phyloP scores from a whole-genome alignment of 2,888 invertebrate genomes.

The Melanotus villosus region DNA sequence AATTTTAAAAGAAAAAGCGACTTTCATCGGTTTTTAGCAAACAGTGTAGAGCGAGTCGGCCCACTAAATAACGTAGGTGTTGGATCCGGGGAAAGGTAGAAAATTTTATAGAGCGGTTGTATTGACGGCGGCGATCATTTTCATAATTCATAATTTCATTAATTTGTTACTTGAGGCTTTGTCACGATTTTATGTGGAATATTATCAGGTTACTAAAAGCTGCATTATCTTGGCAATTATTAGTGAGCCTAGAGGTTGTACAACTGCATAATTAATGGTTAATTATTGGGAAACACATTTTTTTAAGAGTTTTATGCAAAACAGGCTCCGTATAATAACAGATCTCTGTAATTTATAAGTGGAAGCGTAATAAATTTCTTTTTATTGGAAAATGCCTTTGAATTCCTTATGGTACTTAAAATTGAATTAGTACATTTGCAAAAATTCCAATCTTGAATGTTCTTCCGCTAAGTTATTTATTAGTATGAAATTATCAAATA shows the following conservation, averaged over 20 bases:
- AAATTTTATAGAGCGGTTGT: conserved; percentile 57
- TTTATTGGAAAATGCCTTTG: conserved; percentile 12
- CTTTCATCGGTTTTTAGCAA: conserved; percentile 36
- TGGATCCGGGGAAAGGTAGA: conserved; percentile 13
- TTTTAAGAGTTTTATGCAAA: conserved; percentile 42
- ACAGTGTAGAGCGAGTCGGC: conserved; percentile 44
- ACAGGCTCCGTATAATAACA: conserved; percentile 31
- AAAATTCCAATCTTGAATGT: too few relatives aligned
- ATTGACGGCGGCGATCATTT: conserved; percentile 68
- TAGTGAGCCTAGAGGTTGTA: conserved; percentile 67
- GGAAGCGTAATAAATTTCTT: conserved; percentile 24
- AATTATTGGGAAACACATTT: conserved; percentile 59
- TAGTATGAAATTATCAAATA: too few relatives aligned
- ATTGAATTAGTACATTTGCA: neutral
- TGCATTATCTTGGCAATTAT: conserved; percentile 67
- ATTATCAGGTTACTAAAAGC: conserved; percentile 67
- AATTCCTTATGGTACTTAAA: neutral
- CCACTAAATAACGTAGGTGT: conserved; percentile 24
- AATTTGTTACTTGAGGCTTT: conserved; percentile 70
- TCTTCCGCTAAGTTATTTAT: too few relatives aligned
- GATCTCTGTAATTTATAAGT: conserved; percentile 32
- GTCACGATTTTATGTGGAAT: conserved; percentile 70
- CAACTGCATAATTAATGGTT: conserved; percentile 68
- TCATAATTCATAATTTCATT: conserved; percentile 71
- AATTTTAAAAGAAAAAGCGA: conserved; percentile 2